Base-by-base conservation (phyloP, 1,140 invertebrate species). In the Micrasema longulum region DNA sequence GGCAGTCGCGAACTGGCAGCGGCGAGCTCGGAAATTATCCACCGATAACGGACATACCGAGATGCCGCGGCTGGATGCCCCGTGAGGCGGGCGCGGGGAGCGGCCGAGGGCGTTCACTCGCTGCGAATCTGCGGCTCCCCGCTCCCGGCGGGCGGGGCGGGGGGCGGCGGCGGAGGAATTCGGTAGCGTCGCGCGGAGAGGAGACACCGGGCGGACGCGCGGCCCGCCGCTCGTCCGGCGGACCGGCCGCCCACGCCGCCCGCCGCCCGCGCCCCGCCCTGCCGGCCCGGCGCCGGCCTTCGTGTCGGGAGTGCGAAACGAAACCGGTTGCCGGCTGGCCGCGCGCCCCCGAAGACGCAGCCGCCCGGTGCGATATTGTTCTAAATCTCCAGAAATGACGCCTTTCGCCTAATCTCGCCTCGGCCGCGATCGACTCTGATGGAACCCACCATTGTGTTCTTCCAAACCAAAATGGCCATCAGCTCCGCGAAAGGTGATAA, bases 181-280 rank as follows among this genome's bases (percentile, higher is more conserved):
- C 65, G 36, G 65, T 41, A 50, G 47, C 47, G 65, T 11, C 62
- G 20, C 43, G 35, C 10, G 31, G 52, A 35, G 47, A n/a, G 67
- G 53, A 69, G 48, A 47, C 81, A 81, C 83, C 81, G 82, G 81
- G 80, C 82, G 81, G 80, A 78, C 77, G 80, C 81, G 69, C 76
- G 73, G 69, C 72, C 73, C 73, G 77, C 81, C 72, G 73, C 78
- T 71, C 65, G 48, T 52, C 64, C 64, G 45, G 45, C 64, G 1
- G 57, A 47, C 63, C 38, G 47, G 47, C 23, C 76, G 71, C 72
- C 72, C 41, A 74, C 79, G 74, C 79, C 71, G 7, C 47, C 69
- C n/a, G 52, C 60, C 62, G 36, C 52, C 43, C 71, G 66, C 63
- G 43, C 41, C 43, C 38, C 70, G 76, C 77, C 79, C 77, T 77